Percentiles rank a stretch among this genome's conserved stretches.
phyloP scores from a whole-genome alignment of 2,888 invertebrate genomes.

The Archaeoteleia sp. region DNA sequence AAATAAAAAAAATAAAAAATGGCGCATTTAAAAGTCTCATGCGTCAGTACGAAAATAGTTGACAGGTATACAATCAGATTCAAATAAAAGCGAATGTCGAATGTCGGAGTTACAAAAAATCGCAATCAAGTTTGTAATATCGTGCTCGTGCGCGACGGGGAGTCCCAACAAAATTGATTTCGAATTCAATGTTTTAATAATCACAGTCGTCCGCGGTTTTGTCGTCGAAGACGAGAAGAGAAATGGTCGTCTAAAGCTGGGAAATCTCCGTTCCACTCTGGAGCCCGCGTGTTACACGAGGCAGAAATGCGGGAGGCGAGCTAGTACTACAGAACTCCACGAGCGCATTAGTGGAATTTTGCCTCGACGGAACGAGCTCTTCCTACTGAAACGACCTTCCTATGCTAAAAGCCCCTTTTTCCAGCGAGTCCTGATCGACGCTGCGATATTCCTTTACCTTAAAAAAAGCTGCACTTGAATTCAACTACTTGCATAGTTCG shows the following conservation, averaged over 20 bases:
- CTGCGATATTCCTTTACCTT: slow-evolving; percentile 27
- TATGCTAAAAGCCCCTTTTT: slow-evolving; percentile 53
- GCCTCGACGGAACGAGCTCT: slow-evolving; percentile 45
- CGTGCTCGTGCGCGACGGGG: not conserved
- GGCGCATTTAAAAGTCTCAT: no score
- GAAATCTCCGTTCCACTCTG: slow-evolving; percentile 49
- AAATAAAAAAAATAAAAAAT: no score
- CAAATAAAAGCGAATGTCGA: not conserved
- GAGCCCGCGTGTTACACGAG: slow-evolving; percentile 50
- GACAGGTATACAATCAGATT: slow-evolving; percentile 15
- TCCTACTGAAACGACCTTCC: slow-evolving; percentile 47
- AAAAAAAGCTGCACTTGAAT: slow-evolving; percentile 31
- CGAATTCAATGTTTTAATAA: slow-evolving; percentile 49
- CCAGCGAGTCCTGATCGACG: slow-evolving; percentile 36
- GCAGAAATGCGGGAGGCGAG: slow-evolving; percentile 52
- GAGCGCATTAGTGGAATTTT: slow-evolving; percentile 51
- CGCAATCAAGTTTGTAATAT: slow-evolving; percentile 18
- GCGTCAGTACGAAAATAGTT: slow-evolving; percentile 10
- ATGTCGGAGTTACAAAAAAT: slow-evolving; percentile 13
- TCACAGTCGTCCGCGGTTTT: slow-evolving; percentile 44
- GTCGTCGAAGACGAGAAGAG: slow-evolving; percentile 46
- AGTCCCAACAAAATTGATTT: slow-evolving; percentile 35
- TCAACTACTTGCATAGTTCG: slow-evolving; percentile 13
- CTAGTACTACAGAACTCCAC: slow-evolving; percentile 48
- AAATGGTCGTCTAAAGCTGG: slow-evolving; percentile 49